Percentiles rank a stretch among this genome's conserved stretches.
These are phyloP conservation scores for Zapornia atra DNA, from an alignment of 2,113 vertebrate genomes.

Conservation along the genomic window DNA sequence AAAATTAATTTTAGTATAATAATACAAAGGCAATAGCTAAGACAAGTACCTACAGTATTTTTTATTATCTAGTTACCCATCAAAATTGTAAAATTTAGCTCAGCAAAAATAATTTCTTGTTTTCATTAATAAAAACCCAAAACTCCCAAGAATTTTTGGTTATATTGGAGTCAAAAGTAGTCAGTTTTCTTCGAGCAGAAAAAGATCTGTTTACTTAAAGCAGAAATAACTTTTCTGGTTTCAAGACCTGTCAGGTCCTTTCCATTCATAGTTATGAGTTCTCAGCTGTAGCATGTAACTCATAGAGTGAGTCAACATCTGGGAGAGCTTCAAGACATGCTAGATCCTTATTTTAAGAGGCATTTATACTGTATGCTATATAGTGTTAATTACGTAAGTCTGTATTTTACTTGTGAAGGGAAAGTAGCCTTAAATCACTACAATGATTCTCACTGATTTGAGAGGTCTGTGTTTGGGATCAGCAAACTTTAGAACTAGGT, in stretches of 20 bases:
- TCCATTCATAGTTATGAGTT: not conserved
- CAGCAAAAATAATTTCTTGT: not conserved
- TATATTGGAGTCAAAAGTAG: not conserved
- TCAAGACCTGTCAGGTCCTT: not conserved
- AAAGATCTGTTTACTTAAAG: not conserved
- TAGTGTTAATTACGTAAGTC: rapidly evolving
- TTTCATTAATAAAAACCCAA: not conserved
- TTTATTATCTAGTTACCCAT: not conserved
- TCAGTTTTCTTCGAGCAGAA: not conserved
- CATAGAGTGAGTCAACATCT: not conserved
- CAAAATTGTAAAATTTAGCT: not conserved
- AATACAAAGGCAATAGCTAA: constrained; percentile 10
- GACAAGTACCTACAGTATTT: constrained; percentile 12
- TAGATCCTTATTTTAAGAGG: not conserved
- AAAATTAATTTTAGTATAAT: constrained; percentile 56
- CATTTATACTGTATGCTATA: not conserved
- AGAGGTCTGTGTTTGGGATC: not conserved
- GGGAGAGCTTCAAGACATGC: not conserved
- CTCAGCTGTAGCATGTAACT: not conserved
- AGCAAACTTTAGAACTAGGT: not conserved
- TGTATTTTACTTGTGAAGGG: not conserved
- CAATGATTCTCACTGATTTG: not conserved
- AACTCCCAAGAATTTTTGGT: not conserved
- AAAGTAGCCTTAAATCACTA: not conserved
- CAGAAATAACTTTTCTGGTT: not conserved